Evolutionary conservation across 2,888 invertebrate genomes (phyloP).

Genomic region (Eupithecia subfuscata): DNA sequence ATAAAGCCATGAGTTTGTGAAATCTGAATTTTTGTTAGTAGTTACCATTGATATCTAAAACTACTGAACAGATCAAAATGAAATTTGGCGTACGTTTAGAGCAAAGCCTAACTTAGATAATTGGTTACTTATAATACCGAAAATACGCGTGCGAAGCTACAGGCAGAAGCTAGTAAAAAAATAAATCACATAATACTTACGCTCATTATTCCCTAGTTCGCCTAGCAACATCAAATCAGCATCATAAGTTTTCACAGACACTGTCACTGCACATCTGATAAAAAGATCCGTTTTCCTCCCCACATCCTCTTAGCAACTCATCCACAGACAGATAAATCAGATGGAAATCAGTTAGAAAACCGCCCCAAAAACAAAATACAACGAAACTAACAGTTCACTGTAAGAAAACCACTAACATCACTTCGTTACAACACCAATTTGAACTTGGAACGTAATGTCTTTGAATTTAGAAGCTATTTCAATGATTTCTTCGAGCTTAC

Average conservation of each 20-base stretch:
- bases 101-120: no score
- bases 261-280: slow-evolving; percentile 43
- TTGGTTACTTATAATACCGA: no score
- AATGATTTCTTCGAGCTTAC: slow-evolving; percentile 60
- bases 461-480: slow-evolving; percentile 48
- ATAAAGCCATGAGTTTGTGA: no score
- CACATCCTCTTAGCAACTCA: slow-evolving; percentile 40
- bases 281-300: slow-evolving; percentile 36
- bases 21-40: no score
- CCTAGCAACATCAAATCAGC: neutral
- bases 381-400: slow-evolving; percentile 2
- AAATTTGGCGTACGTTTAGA: no score
- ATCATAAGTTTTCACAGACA: slow-evolving; percentile 51
- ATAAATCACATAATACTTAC: slow-evolving; percentile 56
- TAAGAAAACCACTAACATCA: slow-evolving; percentile 7
- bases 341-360: slow-evolving; percentile 17
- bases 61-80: no score
- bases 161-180: no score
- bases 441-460: slow-evolving; percentile 31
- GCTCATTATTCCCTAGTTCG: slow-evolving; percentile 57
- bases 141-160: no score
- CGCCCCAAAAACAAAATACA: slow-evolving; percentile 29
- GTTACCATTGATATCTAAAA: no score
- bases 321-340: slow-evolving; percentile 37
- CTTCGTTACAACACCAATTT: slow-evolving; percentile 17